Percentiles rank a stretch among this genome's conserved stretches.
Evolutionary conservation across 2,113 vertebrate species (phyloP).

Genomic region (Syngnathus scovelli): DNA sequence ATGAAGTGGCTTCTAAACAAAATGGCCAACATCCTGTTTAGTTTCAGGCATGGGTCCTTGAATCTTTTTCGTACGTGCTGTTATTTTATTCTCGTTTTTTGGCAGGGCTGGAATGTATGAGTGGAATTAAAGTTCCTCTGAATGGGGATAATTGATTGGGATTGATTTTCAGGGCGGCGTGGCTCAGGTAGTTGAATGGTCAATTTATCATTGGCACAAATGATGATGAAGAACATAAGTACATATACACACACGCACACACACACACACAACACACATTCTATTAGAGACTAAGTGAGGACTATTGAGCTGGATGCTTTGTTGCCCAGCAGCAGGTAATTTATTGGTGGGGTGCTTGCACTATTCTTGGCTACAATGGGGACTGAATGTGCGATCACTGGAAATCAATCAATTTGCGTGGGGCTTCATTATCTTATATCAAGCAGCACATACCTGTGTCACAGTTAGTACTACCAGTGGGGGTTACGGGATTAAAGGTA

Average conservation of each 20-base stretch:
- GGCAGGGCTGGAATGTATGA: too few relatives aligned
- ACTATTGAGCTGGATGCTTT: slow-evolving; percentile 42
- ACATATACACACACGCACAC: neutral
- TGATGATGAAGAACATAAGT: neutral
- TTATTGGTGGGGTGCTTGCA: slow-evolving; percentile 28
- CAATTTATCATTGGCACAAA: neutral
- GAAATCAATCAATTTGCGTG: neutral
- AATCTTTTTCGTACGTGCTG: too few relatives aligned
- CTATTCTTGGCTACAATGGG: neutral
- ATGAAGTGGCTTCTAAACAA: too few relatives aligned
- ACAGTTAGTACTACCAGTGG: slow-evolving; percentile 97
- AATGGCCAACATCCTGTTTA: too few relatives aligned
- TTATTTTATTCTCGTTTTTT: too few relatives aligned
- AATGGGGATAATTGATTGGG: too few relatives aligned
- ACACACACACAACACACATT: neutral
- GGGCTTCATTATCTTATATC: neutral
- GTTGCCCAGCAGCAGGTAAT: slow-evolving; percentile 62
- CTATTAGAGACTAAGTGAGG: neutral
- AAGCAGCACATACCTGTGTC: slow-evolving; percentile 79
- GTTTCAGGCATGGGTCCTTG: too few relatives aligned
- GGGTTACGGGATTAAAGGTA: slow-evolving; percentile 88
- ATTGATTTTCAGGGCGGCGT: too few relatives aligned
- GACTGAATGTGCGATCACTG: neutral
- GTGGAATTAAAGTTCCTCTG: too few relatives aligned
- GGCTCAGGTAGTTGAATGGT: too few relatives aligned